A percentile compares a stretch with the other conserved stretches of the same genome.
phyloP scores from a whole-genome alignment of 2,888 invertebrate species.

The Agriopis marginaria region DNA sequence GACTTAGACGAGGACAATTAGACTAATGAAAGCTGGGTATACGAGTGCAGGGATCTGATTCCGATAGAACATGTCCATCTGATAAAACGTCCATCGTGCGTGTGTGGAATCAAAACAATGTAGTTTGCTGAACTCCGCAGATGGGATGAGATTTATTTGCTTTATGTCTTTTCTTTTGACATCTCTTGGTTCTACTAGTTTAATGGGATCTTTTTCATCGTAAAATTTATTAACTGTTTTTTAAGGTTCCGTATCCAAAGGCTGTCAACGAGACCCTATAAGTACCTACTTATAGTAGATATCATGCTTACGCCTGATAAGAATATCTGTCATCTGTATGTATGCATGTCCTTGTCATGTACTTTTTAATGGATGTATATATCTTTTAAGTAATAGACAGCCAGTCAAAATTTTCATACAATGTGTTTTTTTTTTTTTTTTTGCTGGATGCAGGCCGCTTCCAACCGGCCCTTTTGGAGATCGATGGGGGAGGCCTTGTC shows the following conservation, averaged over 20 bases:
- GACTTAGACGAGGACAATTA: slow-evolving; percentile 69
- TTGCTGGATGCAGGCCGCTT: too few relatives aligned
- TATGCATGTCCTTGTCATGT: too few relatives aligned
- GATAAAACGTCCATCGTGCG: slow-evolving; percentile 22
- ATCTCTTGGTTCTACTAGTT: background rate
- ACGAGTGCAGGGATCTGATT: slow-evolving; percentile 48
- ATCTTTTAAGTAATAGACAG: too few relatives aligned
- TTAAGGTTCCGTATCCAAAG: background rate
- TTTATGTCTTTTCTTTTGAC: slow-evolving; percentile 10
- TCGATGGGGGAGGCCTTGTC: too few relatives aligned
- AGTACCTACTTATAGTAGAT: too few relatives aligned
- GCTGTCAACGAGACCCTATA: too few relatives aligned
- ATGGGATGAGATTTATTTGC: background rate
- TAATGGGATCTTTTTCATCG: background rate
- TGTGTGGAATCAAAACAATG: slow-evolving; percentile 21
- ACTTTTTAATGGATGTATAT: too few relatives aligned
- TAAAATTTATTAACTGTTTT: background rate
- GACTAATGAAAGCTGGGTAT: slow-evolving; percentile 66
- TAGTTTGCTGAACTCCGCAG: background rate
- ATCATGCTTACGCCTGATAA: too few relatives aligned
- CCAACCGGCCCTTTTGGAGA: too few relatives aligned
- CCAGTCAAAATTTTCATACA: too few relatives aligned
- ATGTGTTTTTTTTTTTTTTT: too few relatives aligned
- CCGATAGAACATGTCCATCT: slow-evolving; percentile 17
- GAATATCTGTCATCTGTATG: too few relatives aligned